Evolutionary conservation across 2,113 vertebrate species (phyloP).

Genomic region (Excalfactoria chinensis): DNA sequence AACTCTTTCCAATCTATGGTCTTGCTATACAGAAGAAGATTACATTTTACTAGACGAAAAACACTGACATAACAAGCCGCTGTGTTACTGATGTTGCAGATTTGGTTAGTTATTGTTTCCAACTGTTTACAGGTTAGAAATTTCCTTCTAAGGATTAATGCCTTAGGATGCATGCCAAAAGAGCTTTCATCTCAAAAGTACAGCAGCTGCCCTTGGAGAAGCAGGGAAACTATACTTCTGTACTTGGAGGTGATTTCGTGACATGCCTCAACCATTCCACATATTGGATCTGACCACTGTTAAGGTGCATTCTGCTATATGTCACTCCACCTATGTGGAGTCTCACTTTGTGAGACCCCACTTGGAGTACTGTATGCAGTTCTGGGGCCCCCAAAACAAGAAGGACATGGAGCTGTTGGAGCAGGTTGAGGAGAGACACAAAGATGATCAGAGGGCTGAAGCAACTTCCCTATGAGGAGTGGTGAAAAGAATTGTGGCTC

Average conservation of each 20-base stretch:
- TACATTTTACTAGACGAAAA: not conserved
- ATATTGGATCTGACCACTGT: not conserved
- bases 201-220: not conserved
- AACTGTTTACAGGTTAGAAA: not conserved
- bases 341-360: too few relatives aligned
- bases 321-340: not conserved
- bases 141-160: not conserved
- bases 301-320: not conserved
- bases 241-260: not conserved
- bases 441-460: too few relatives aligned
- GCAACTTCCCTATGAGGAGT: too few relatives aligned
- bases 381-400: too few relatives aligned
- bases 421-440: too few relatives aligned
- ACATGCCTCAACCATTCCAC: not conserved
- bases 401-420: too few relatives aligned
- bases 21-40: not conserved
- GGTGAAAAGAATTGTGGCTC: too few relatives aligned
- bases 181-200: not conserved
- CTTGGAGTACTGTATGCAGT: too few relatives aligned
- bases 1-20: not conserved
- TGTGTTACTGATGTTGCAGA: accelerated
- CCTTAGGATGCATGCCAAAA: not conserved
- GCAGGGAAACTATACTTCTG: not conserved
- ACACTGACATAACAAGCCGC: not conserved
- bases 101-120: not conserved